Evolutionary conservation across 2,113 vertebrate genomes (phyloP).

Genomic region (Clupea harengus): DNA sequence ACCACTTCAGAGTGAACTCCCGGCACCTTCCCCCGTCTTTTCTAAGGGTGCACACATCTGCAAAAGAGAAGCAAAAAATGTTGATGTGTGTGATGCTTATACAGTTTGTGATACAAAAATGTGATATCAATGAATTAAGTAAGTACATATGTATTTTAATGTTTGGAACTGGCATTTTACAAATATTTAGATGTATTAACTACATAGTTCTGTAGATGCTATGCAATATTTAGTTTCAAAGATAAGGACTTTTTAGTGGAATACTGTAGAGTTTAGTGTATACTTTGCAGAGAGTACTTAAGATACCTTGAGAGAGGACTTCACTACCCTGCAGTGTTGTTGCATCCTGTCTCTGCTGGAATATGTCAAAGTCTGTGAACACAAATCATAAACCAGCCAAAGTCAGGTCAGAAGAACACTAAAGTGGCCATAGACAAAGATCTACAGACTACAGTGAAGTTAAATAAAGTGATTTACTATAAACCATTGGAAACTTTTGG

Average conservation of each 20-base stretch:
- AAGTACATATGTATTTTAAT: neutral
- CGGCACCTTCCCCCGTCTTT: slow-evolving; percentile 68
- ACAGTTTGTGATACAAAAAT: neutral
- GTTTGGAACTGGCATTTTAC: too few species aligned
- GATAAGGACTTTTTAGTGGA: neutral
- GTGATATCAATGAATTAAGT: too few species aligned
- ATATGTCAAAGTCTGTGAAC: neutral
- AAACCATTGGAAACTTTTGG: too few species aligned
- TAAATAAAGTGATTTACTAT: too few species aligned
- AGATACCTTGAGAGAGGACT: neutral
- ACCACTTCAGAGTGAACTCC: slow-evolving; percentile 75
- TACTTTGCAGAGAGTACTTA: neutral
- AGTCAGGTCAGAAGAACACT: neutral
- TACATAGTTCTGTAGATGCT: neutral
- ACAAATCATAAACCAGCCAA: neutral
- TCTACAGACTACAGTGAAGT: neutral
- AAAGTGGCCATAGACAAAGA: neutral
- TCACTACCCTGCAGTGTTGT: slow-evolving; percentile 9
- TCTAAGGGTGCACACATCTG: slow-evolving; percentile 68
- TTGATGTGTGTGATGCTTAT: neutral
- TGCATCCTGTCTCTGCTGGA: slow-evolving; percentile 21
- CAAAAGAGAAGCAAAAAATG: neutral
- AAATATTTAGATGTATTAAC: neutral
- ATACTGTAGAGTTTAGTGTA: too few species aligned
- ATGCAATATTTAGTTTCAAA: neutral